These are phyloP conservation scores for Cavia aperea DNA, from an alignment of 2,113 vertebrate genomes.

Conservation along the genomic window DNA sequence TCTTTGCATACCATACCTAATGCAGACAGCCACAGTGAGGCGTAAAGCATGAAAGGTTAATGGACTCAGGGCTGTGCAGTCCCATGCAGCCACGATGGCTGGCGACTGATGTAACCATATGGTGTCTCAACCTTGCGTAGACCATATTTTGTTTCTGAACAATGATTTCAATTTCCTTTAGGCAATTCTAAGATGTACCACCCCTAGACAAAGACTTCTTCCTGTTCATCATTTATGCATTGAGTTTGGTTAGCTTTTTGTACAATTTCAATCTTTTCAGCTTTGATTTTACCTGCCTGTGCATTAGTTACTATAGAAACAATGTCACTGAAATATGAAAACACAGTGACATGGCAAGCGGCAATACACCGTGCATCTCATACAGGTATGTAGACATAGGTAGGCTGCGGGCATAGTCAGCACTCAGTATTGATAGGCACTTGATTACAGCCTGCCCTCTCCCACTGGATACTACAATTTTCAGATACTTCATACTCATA, in stretches of 20 bases:
- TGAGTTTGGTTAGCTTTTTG: slow-evolving; percentile 37
- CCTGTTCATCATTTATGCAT: slow-evolving; percentile 17
- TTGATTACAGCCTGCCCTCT: background rate
- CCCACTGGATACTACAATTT: background rate
- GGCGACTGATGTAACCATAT: background rate
- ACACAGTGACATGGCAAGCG: background rate
- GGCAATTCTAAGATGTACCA: background rate
- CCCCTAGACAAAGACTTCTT: background rate
- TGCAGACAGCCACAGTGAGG: background rate
- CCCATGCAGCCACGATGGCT: background rate
- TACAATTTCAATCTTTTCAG: slow-evolving; percentile 27
- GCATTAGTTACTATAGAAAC: slow-evolving; percentile 64
- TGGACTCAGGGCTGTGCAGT: background rate
- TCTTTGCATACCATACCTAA: background rate
- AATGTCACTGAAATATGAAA: slow-evolving; percentile 38
- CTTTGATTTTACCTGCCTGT: slow-evolving; percentile 36
- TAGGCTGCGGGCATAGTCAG: background rate
- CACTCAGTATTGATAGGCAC: accelerated
- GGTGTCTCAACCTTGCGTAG: background rate
- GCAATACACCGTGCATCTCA: background rate
- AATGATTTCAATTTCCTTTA: slow-evolving; percentile 24
- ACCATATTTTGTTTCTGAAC: background rate
- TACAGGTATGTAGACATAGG: background rate
- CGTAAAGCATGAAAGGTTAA: background rate
- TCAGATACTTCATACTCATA: background rate